A percentile compares a stretch with the other conserved stretches of the same genome.
Evolutionary conservation across 1,140 invertebrate genomes (phyloP).

Genomic region (Pogonomyrmex barbatus): DNA sequence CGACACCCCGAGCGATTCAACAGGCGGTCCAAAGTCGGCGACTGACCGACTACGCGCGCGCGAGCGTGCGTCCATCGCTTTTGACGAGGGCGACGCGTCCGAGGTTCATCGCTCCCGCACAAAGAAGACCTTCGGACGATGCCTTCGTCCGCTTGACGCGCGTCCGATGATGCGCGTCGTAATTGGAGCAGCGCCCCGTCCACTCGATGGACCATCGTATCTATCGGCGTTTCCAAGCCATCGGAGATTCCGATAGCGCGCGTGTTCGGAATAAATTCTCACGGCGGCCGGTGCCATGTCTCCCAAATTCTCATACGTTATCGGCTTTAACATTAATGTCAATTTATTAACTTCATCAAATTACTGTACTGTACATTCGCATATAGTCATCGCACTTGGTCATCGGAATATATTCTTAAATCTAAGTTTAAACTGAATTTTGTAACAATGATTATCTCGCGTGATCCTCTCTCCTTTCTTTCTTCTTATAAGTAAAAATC

Average conservation of each 20-base stretch:
- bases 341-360: too few relatives aligned
- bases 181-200: conserved; percentile 5
- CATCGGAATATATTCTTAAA: too few relatives aligned
- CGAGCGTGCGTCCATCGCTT: background rate
- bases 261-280: background rate
- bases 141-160: background rate
- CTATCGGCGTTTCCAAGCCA: background rate
- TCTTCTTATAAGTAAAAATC: too few relatives aligned
- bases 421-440: too few relatives aligned
- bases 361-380: too few relatives aligned
- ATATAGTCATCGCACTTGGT: too few relatives aligned
- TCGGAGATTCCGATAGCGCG: background rate
- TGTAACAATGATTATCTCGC: too few relatives aligned
- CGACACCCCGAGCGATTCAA: background rate
- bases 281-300: background rate
- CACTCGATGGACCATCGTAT: background rate
- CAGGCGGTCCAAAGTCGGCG: background rate
- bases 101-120: conserved; percentile 51
- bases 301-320: background rate
- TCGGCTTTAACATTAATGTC: too few relatives aligned
- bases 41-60: too few relatives aligned
- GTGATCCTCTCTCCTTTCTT: too few relatives aligned
- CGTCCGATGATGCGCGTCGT: background rate
- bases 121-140: conserved; percentile 19
- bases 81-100: background rate